Conservation (phyloP, 1,140 invertebrate species). For the Coenobita brevimanus region DNA sequence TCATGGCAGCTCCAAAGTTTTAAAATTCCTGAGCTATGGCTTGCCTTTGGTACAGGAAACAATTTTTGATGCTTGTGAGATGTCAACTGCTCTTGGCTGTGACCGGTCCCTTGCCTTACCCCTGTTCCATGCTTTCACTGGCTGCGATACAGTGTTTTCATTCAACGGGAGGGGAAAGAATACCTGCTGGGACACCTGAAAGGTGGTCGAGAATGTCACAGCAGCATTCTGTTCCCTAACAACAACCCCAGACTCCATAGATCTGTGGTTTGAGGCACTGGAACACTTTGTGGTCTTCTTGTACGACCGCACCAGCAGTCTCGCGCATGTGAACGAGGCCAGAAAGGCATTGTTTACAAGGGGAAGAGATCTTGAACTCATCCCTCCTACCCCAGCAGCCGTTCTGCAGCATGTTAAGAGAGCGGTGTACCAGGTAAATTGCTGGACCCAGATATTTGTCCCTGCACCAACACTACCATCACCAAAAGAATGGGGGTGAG, state of each 20-base stretch:
- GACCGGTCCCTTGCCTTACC: slow-evolving; percentile 10
- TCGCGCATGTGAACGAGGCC: slow-evolving; percentile 9
- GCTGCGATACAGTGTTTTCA: neutral
- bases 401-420: slow-evolving; percentile 34
- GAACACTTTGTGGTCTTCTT: slow-evolving; percentile 23
- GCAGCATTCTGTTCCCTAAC: slow-evolving; percentile 5
- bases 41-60: no score
- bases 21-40: no score
- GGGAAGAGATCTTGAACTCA: slow-evolving; percentile 27
- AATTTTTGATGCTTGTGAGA: no score
- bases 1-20: no score
- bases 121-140: neutral
- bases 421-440: neutral
- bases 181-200: slow-evolving; percentile 1
- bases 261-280: slow-evolving; percentile 25
- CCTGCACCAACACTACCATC: slow-evolving; percentile 9
- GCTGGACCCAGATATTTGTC: neutral
- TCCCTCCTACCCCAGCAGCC: slow-evolving; percentile 20
- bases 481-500: neutral
- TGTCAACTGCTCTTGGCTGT: neutral
- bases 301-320: slow-evolving; percentile 22
- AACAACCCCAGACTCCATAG: neutral
- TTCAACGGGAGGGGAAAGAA: neutral
- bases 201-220: slow-evolving; percentile 9
- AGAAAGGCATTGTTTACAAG: slow-evolving; percentile 1